phyloP scores from a whole-genome alignment of 2,113 vertebrate species.

The Brachionichthys hirsutus region DNA sequence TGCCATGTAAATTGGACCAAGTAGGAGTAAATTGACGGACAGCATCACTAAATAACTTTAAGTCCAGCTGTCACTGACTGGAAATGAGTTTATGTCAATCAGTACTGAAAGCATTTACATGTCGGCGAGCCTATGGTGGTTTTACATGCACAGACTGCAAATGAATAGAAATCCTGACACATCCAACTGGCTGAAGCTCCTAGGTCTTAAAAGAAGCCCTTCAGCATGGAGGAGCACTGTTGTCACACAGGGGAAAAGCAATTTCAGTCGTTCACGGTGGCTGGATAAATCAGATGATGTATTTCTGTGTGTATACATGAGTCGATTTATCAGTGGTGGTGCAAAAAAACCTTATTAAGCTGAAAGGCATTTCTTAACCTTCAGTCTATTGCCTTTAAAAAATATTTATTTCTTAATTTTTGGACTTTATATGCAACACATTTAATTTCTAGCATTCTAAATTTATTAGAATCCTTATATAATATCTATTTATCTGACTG shows the following conservation, averaged over 20 bases:
- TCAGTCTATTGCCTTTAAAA: conserved; percentile 41
- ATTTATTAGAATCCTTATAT: no score
- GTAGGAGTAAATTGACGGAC: conserved; percentile 60
- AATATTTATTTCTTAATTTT: not conserved
- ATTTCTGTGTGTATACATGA: conserved; percentile 57
- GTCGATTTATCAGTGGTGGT: conserved; percentile 63
- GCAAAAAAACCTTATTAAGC: conserved; percentile 54
- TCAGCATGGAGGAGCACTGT: conserved; percentile 36
- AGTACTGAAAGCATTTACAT: conserved; percentile 55
- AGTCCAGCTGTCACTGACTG: conserved; percentile 51
- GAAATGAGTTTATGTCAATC: conserved; percentile 56
- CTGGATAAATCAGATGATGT: conserved; percentile 64
- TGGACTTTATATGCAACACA: no score
- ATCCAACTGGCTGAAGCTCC: conserved; percentile 52
- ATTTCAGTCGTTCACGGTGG: conserved; percentile 58
- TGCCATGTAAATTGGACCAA: conserved; percentile 62
- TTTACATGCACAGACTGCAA: conserved; percentile 48
- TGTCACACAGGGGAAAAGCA: conserved; percentile 57
- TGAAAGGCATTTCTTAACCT: conserved; percentile 49
- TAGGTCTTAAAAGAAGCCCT: conserved; percentile 58
- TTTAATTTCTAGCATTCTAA: no score
- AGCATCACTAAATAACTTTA: conserved; percentile 68
- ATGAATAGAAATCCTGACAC: conserved; percentile 65
- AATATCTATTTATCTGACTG: no score
- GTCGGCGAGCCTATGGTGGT: conserved; percentile 38